phyloP scores from a whole-genome alignment of 1,140 invertebrate genomes.

The fruit fly (Drosophila melanogaster) region Release_6_plus_ISO1_MT NT_033777.3:7297001-7297500 shows the following conservation, averaged over 20 bases:
- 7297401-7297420: conserved; percentile 26
- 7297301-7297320: conserved; percentile 56
- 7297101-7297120: conserved; percentile 77
- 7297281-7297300: conserved; percentile 74
- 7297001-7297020: conserved; percentile 74
- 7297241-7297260: conserved; percentile 49
- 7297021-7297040: conserved; percentile 38
- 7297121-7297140: conserved; percentile 57
- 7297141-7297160: conserved; percentile 78
- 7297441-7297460: conserved; percentile 78
- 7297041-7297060: conserved; percentile 30
- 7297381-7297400: conserved; percentile 13
- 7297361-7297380: conserved; percentile 28
- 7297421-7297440: conserved; percentile 31
- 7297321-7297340: conserved; percentile 64
- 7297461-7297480: conserved; percentile 78
- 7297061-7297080: conserved; percentile 57
- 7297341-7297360: conserved; percentile 66
- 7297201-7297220: conserved; percentile 15
- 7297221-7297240: conserved; percentile 59
- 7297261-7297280: conserved; percentile 51
- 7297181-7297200: conserved; percentile 26
- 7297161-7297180: conserved; percentile 55
- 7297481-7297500: conserved; percentile 30
- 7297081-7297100: conserved; percentile 70